Evolutionary conservation across 2,113 vertebrate genomes (phyloP).

Genomic region (Ceyx melanurus): DNA sequence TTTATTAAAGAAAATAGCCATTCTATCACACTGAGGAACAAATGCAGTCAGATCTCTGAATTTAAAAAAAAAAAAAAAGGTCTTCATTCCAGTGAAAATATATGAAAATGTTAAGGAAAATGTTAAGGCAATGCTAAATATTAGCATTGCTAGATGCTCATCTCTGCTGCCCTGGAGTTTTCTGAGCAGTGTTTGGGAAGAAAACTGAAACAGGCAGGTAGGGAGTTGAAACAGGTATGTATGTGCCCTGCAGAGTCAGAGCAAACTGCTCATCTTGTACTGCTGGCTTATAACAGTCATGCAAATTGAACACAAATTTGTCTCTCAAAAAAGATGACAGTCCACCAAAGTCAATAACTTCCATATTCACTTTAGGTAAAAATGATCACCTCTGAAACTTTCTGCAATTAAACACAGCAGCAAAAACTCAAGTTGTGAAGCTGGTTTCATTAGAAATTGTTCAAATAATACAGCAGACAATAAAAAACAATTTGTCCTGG

Average conservation of each 20-base stretch:
- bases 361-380: not conserved
- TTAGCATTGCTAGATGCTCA: not conserved
- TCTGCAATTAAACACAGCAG: not conserved
- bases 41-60: not conserved
- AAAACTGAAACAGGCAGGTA: not conserved
- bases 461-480: not conserved
- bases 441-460: not conserved
- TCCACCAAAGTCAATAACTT: not conserved
- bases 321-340: not conserved
- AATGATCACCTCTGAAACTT: not conserved
- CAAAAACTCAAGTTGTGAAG: not conserved
- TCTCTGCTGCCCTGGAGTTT: not conserved
- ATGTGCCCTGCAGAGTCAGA: not conserved
- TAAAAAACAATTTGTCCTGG: not conserved
- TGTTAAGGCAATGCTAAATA: not conserved
- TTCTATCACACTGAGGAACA: not conserved
- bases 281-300: not conserved
- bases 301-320: not conserved
- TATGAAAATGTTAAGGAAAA: not conserved
- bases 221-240: not conserved
- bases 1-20: not conserved
- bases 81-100: not conserved
- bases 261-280: not conserved
- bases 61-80: not conserved
- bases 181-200: not conserved